Evolutionary conservation across 2,888 invertebrate genomes (phyloP).

Genomic region (Drosophila picticornis): DNA sequence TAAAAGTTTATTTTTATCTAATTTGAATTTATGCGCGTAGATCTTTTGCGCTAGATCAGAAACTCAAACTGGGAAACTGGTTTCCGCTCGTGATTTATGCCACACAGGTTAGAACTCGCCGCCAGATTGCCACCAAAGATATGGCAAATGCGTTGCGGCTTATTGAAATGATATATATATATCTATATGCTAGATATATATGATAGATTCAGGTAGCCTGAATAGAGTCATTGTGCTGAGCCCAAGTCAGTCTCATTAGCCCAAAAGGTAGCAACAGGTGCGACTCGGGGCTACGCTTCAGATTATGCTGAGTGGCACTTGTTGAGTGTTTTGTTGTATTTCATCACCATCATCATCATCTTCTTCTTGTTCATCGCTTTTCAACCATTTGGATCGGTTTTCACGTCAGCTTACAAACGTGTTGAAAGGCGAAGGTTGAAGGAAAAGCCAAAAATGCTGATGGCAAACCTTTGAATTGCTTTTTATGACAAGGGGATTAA

Average conservation of each 20-base stretch:
- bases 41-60: constrained; percentile 63
- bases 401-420: constrained; percentile 29
- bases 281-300: not conserved
- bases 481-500: constrained; percentile 28
- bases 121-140: constrained; percentile 60
- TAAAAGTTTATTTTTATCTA: constrained; percentile 69
- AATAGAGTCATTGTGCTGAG: constrained; percentile 42
- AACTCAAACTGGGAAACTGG: constrained; percentile 47
- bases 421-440: constrained; percentile 27
- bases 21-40: constrained; percentile 78
- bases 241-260: constrained; percentile 44
- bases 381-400: constrained; percentile 30
- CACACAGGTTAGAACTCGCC: constrained; percentile 27
- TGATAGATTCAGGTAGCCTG: constrained; percentile 25
- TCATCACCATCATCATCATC: not conserved
- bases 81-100: constrained; percentile 70
- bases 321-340: constrained; percentile 37
- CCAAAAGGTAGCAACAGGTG: constrained; percentile 27
- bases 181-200: not conserved
- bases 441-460: constrained; percentile 8
- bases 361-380: not conserved
- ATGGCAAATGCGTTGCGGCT: constrained; percentile 37
- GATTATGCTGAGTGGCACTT: constrained; percentile 39
- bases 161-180: constrained; percentile 62
- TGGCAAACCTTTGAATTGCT: constrained; percentile 3